phyloP scores from a whole-genome alignment of 2,888 invertebrate species.

The Coelogynopora nodosa region DNA sequence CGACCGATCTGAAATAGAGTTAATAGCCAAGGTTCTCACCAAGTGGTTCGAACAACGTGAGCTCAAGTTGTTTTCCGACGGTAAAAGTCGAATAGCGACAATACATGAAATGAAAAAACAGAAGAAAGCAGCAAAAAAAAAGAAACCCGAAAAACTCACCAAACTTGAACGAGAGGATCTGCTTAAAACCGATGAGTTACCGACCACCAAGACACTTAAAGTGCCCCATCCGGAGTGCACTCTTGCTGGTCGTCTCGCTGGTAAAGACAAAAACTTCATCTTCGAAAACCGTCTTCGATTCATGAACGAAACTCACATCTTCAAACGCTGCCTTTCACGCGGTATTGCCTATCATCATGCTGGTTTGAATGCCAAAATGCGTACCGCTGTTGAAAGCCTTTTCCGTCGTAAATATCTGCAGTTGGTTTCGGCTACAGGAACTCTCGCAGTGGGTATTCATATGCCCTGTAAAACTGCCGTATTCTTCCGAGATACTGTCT shows the following conservation, averaged over 20 bases:
- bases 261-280: neutral
- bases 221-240: neutral
- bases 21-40: neutral
- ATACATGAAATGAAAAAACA: neutral
- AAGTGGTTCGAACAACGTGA: neutral
- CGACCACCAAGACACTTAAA: neutral
- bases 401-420: constrained; percentile 36
- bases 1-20: constrained; percentile 24
- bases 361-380: constrained; percentile 26
- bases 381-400: constrained; percentile 37
- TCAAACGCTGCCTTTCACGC: neutral
- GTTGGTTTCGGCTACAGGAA: constrained; percentile 41
- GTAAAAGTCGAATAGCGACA: neutral
- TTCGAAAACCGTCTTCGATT: neutral
- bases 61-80: neutral
- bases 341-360: constrained; percentile 43
- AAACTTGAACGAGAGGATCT: neutral
- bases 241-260: neutral
- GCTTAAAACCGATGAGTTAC: neutral
- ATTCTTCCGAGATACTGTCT: constrained; percentile 42
- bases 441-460: constrained; percentile 45
- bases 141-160: neutral
- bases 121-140: neutral
- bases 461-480: constrained; percentile 46
- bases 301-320: neutral